phyloP scores from a whole-genome alignment of 2,888 invertebrate species.

The Meandrusa payeni region DNA sequence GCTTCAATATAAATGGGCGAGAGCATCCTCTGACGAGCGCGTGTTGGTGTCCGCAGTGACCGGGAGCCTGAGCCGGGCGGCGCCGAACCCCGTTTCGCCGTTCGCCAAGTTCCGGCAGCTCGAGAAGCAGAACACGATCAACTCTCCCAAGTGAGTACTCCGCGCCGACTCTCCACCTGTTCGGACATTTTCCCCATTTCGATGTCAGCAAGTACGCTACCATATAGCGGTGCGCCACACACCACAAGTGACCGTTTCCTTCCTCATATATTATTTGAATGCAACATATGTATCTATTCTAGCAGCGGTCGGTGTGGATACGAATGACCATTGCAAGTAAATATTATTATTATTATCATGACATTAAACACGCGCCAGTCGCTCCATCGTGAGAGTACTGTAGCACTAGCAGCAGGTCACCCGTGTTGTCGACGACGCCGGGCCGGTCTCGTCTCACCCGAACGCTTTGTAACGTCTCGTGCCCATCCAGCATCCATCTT shows the following conservation, averaged over 20 bases:
- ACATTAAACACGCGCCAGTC: slow-evolving; percentile 56
- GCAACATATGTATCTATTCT: slow-evolving; percentile 62
- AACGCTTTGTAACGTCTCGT: slow-evolving; percentile 25
- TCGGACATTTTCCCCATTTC: background rate
- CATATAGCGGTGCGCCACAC: slow-evolving; percentile 5
- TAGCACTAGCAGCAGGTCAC: slow-evolving; percentile 33
- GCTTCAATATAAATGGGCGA: no score
- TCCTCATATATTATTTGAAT: slow-evolving; percentile 35
- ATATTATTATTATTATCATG: slow-evolving; percentile 52
- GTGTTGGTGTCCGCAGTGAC: slow-evolving; percentile 71
- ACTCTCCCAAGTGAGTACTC: slow-evolving; percentile 88
- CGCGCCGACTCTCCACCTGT: background rate
- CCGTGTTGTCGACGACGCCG: no score
- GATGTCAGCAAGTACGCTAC: background rate
- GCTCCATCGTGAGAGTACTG: slow-evolving; percentile 45
- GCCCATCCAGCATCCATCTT: slow-evolving; percentile 27
- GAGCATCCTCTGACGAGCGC: no score
- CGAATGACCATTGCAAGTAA: slow-evolving; percentile 67
- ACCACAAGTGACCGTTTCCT: slow-evolving; percentile 21
- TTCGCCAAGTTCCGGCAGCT: slow-evolving; percentile 96
- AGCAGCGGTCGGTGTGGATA: slow-evolving; percentile 69
- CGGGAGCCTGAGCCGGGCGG: slow-evolving; percentile 73
- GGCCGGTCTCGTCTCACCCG: background rate
- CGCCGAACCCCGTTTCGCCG: slow-evolving; percentile 88
- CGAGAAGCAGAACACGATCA: slow-evolving; percentile 91